Evolutionary conservation across 1,140 invertebrate genomes (phyloP).

Genomic region (Oncopeltus fasciatus): DNA sequence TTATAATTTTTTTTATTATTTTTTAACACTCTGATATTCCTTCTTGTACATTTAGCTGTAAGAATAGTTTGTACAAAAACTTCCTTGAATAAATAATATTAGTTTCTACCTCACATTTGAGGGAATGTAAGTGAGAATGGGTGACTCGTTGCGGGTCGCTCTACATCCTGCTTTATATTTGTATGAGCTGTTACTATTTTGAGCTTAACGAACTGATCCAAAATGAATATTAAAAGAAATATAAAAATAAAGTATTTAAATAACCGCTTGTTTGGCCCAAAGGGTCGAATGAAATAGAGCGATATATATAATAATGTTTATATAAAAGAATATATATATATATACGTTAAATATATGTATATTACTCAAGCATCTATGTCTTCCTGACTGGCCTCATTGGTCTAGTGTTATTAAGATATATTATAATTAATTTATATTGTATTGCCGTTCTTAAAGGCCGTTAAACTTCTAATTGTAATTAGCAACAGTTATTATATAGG

Average conservation of each 20-base stretch:
- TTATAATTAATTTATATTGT: slow-evolving; percentile 1
- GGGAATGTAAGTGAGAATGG: too few species aligned
- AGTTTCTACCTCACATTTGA: too few species aligned
- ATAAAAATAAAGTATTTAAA: too few species aligned
- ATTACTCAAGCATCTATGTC: slow-evolving; percentile 22
- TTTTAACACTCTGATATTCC: too few species aligned
- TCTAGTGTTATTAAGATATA: slow-evolving; percentile 12
- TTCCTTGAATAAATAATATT: too few species aligned
- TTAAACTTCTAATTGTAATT: slow-evolving; percentile 17
- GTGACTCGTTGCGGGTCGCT: not conserved
- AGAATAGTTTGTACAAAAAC: too few species aligned
- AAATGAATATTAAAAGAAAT: too few species aligned
- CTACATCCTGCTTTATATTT: not conserved
- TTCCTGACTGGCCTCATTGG: slow-evolving; percentile 18
- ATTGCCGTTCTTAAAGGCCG: slow-evolving; percentile 16
- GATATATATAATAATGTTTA: not conserved
- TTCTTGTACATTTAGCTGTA: too few species aligned
- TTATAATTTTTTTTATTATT: too few species aligned
- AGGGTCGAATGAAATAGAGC: not conserved
- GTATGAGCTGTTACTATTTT: slow-evolving; percentile 8
- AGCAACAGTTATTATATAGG: slow-evolving; percentile 5
- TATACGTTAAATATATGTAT: slow-evolving; percentile 10
- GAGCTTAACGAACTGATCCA: slow-evolving; percentile 8
- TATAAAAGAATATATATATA: slow-evolving; percentile 2
- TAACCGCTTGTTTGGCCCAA: not conserved